Evolutionary conservation across 2,797 vertebrate genomes (phyloP).

Genomic region (Acanthornis magna): DNA sequence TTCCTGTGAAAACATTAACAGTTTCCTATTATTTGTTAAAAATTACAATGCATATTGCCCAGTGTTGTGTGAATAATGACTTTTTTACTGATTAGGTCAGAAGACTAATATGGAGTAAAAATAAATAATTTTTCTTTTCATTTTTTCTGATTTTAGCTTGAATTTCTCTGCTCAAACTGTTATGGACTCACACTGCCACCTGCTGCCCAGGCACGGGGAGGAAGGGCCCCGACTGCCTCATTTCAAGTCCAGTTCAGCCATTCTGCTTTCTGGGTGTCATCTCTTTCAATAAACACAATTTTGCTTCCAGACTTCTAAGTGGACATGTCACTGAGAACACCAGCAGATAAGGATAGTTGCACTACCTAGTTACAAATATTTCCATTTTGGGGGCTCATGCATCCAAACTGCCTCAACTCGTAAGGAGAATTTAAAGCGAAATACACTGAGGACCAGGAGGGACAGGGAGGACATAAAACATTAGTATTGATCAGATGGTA

Average conservation of each 20-base stretch:
- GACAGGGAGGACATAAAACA: background rate
- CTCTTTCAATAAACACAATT: background rate
- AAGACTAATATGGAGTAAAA: conserved; percentile 81
- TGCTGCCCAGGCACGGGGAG: conserved; percentile 61
- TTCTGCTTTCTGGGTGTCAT: background rate
- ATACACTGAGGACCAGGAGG: background rate
- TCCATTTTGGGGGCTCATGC: background rate
- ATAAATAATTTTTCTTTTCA: conserved; percentile 82
- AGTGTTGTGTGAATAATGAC: conserved; percentile 85
- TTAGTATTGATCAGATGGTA: background rate
- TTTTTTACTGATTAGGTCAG: conserved; percentile 84
- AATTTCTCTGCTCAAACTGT: conserved; percentile 45
- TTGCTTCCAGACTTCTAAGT: background rate
- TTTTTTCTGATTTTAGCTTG: conserved; percentile 63
- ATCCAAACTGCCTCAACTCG: background rate
- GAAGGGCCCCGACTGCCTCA: background rate
- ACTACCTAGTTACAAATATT: background rate
- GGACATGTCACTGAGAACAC: background rate
- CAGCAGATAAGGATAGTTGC: background rate
- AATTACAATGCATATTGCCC: conserved; percentile 83
- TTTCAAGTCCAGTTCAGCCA: background rate
- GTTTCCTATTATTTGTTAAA: conserved; percentile 84
- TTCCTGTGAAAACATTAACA: conserved; percentile 81
- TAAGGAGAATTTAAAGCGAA: background rate
- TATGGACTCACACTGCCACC: conserved; percentile 79